A percentile compares a stretch with the other conserved stretches of the same genome.
phyloP scores from a whole-genome alignment of 2,797 vertebrate species.

The Rhodeus uyekii region DNA sequence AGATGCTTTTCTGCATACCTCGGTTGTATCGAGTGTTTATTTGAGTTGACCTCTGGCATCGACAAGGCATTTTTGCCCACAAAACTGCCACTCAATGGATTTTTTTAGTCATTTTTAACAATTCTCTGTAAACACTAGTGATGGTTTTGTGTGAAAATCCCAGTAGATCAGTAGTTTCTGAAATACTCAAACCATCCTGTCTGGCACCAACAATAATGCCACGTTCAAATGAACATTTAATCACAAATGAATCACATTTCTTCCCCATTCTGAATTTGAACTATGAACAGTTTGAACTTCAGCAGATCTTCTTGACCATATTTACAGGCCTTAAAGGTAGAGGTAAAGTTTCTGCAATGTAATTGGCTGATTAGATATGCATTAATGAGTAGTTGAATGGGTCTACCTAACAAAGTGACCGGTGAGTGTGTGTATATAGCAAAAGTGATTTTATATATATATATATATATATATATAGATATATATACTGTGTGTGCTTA shows the following conservation, averaged over 20 bases:
- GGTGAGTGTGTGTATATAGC: neutral
- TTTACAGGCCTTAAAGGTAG: neutral
- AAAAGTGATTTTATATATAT: no score
- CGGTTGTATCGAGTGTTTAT: neutral
- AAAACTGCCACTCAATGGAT: neutral
- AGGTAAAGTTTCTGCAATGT: neutral
- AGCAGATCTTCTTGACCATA: neutral
- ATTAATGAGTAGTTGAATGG: neutral
- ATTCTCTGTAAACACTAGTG: neutral
- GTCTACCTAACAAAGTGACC: neutral
- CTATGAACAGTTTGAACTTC: neutral
- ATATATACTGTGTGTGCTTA: no score
- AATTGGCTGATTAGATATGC: neutral
- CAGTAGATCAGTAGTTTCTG: neutral
- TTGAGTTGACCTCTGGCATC: slow-evolving; percentile 49
- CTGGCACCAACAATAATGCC: neutral
- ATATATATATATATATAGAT: no score
- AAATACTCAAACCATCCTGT: neutral
- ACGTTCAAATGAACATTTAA: no score
- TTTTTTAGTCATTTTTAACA: neutral
- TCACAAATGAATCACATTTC: neutral
- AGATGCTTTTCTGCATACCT: neutral
- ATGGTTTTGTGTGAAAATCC: neutral
- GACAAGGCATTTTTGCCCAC: slow-evolving; percentile 40
- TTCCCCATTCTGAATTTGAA: neutral